Evolutionary conservation across 2,113 vertebrate genomes (phyloP), one percentile per base, ranked within the genome.

Genomic region (Excalfactoria chinensis): DNA sequence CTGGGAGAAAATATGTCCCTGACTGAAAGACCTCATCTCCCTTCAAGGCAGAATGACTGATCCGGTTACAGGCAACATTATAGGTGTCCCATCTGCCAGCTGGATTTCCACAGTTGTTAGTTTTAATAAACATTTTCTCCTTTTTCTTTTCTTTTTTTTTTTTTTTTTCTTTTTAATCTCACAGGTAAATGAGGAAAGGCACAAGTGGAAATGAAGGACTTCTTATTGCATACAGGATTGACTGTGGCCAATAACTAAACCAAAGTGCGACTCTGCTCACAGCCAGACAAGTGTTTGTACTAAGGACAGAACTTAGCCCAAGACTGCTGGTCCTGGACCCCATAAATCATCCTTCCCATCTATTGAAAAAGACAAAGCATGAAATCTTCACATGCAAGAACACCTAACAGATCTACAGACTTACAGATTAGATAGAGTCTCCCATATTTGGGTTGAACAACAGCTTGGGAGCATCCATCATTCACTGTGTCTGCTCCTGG

Each of bases 1-100:
- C 80, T 92, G 93, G 93, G 90, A 93, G 89, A 81, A 95, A 95
- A 90, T 81, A 69, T 2, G 43, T 74, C 90, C 85, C 76, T 56
- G 13, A 86, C 46, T 89, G 72, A 93, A 93, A 86, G 77, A 87
- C 56, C 35, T 74, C 68, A 53, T 93, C 79, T 94, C 55, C 49
- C 58, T 44, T 86, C 48, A 70, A 89, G 90, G 80, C 32, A 2
- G 76, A 89, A 2, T 41, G 44, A 89, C 58, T 68, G 78, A 79
- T 68, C 21, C 2, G 2, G 56, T 88, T 96, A 69, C 70, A 82
- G 75, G 63, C 81, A 84, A 77, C 49, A 35, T 46, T 71, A 86
- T 64, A 90, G 53, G 46, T 92, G 80, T 86, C 58, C 60, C 5
- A 3, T 28, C 87, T 90, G 91, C 80, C 68, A 84, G 64, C 4